Evolutionary conservation across 2,797 vertebrate species (phyloP), one percentile per base, ranked within the genome.

Genomic region (Geotrypetes seraphini): DNA sequence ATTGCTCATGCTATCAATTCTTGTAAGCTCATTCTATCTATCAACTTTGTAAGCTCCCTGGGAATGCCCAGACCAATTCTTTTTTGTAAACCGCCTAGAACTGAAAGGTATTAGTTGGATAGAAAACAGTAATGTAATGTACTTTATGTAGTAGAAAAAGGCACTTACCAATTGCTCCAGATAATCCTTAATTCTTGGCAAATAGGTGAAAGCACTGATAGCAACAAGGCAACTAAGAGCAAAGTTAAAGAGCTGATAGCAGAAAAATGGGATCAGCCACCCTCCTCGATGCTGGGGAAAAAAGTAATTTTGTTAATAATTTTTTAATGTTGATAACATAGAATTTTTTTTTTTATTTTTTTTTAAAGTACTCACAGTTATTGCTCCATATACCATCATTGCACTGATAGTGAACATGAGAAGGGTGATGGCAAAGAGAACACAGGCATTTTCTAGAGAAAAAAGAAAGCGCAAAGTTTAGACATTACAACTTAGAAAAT

Each of bases 351-450:
- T n/a, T n/a, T n/a, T n/a, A n/a, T n/a, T n/a, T n/a, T n/a, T n/a
- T n/a, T n/a, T n/a, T n/a, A n/a, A n/a, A n/a, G n/a, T n/a, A 90
- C 96, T 93, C 83, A 99, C 96, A 50, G 93, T 92, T 25, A 97
- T 94, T 13, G 96, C 93, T 50, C 96, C 96, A 1, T 99, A 98
- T 19, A 99, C 93, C 91, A 99, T 89, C 94, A 99, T 96, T 38
- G 92, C 91, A 61, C 96, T 99, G 81, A 97, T 96, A n/a, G 92
- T 94, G 77, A 99, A 94, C 91, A 97, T 96, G 62, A 99, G 81
- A 28, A 97, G 86, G 33, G 91, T 95, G 68, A 99, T 90, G 43
- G 93, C 92, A 55, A 99, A 96, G 31, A 94, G 88, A 57, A 98
- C 89, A 0, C 91, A 97, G 54, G 92, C 92, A 18, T 97, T 97